Evolutionary conservation across 2,888 invertebrate genomes (phyloP).

Genomic region (Plebejus melissa): DNA sequence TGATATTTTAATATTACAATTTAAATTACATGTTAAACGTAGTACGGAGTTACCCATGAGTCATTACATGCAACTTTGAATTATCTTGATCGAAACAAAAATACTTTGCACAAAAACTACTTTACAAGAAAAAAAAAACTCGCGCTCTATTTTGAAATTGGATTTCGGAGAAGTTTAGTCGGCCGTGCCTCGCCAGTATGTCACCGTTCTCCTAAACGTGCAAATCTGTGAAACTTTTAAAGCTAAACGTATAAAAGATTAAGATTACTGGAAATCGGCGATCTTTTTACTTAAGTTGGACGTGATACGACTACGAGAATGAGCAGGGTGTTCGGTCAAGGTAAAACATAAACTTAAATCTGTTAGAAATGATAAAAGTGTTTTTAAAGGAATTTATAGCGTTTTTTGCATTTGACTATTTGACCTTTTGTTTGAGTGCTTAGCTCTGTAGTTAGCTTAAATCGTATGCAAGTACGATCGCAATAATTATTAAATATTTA

Average conservation of each 20-base stretch:
- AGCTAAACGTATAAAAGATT: conserved; percentile 19
- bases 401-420: background rate
- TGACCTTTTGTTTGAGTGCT: background rate
- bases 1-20: conserved; percentile 17
- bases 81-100: conserved; percentile 13
- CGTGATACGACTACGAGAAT: conserved; percentile 10
- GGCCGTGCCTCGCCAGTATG: background rate
- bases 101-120: conserved; percentile 17
- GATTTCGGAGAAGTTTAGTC: conserved; percentile 20
- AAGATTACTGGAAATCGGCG: conserved; percentile 13
- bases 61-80: conserved; percentile 23
- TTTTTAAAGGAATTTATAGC: background rate
- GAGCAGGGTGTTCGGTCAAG: conserved; percentile 25
- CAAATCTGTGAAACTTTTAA: conserved; percentile 19
- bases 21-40: background rate
- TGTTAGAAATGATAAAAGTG: background rate
- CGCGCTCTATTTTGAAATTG: conserved; percentile 21
- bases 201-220: conserved; percentile 21
- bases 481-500: too few relatives aligned
- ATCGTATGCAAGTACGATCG: background rate
- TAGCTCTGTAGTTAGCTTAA: background rate
- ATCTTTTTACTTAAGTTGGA: conserved; percentile 13
- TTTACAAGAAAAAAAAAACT: background rate
- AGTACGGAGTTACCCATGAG: conserved; percentile 17
- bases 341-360: conserved; percentile 9